Conservation (phyloP, 1,140 invertebrate species). For the Leptinotarsa undecemlineata region DNA sequence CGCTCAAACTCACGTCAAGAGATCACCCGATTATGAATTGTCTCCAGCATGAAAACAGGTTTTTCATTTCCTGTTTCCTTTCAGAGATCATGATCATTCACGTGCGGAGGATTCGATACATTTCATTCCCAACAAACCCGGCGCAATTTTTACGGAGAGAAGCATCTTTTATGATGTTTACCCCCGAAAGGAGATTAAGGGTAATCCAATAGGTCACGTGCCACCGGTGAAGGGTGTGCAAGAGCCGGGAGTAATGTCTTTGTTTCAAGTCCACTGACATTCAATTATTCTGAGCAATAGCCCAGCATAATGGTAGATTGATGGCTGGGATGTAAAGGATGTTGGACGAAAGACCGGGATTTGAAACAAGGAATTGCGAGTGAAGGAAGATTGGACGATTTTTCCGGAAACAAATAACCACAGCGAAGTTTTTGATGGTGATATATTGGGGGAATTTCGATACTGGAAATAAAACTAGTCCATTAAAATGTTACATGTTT, state of each 20-base stretch:
- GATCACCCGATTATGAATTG: no score
- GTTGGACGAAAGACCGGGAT: not conserved
- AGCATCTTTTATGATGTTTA: slow-evolving; percentile 36
- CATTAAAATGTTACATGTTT: no score
- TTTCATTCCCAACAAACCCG: slow-evolving; percentile 13
- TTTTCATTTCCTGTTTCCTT: not conserved
- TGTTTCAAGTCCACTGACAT: slow-evolving; percentile 55
- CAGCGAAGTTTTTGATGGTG: not conserved
- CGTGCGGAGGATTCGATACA: not conserved
- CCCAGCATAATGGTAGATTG: slow-evolving; percentile 51
- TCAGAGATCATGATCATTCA: not conserved
- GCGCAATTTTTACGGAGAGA: slow-evolving; percentile 9
- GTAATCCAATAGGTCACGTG: slow-evolving; percentile 51
- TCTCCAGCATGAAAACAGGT: not conserved
- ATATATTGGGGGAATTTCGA: not conserved
- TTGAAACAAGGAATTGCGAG: not conserved
- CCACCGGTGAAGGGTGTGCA: slow-evolving; percentile 44
- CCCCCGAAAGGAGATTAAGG: slow-evolving; percentile 37
- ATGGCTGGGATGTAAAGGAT: slow-evolving; percentile 40
- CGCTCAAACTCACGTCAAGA: no score
- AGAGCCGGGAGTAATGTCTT: slow-evolving; percentile 52
- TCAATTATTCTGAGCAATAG: slow-evolving; percentile 56
- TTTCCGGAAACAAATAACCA: not conserved
- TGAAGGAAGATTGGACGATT: not conserved
- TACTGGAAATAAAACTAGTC: not conserved